These are phyloP conservation scores for Anolis sagrei DNA, from an alignment of 2,113 vertebrate species.

Conservation along the genomic window DNA sequence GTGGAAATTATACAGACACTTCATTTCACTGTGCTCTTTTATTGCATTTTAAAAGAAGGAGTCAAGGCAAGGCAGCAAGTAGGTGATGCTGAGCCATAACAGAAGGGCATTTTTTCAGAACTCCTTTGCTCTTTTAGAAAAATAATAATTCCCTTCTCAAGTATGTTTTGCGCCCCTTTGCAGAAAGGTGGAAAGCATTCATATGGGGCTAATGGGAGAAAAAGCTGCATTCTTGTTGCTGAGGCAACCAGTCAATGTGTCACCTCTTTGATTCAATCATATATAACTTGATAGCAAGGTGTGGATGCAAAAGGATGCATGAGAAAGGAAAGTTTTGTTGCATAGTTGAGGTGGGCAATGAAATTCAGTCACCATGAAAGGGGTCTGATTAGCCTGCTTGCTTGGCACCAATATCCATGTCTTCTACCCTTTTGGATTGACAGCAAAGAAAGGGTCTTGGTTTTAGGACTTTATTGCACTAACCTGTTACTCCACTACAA, in stretches of 20 bases:
- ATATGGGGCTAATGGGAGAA: neutral
- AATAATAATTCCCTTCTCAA: neutral
- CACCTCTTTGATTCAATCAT: neutral
- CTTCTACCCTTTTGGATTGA: neutral
- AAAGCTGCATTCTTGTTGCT: neutral
- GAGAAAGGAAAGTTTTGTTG: neutral
- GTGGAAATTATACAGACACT: slow-evolving; percentile 60
- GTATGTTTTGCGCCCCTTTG: neutral
- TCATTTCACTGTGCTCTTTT: slow-evolving; percentile 54
- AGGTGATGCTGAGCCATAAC: neutral
- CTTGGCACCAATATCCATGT: neutral
- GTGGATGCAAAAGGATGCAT: neutral
- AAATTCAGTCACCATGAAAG: neutral
- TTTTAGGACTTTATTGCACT: neutral
- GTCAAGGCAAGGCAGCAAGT: slow-evolving; percentile 61
- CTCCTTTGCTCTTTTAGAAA: neutral
- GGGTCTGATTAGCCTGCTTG: neutral
- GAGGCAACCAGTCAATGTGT: neutral
- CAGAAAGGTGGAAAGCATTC: neutral
- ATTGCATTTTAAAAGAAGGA: slow-evolving; percentile 60
- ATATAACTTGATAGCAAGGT: no score
- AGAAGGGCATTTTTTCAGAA: neutral
- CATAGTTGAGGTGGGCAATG: neutral
- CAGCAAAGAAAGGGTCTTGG: no score
- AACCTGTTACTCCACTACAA: no score